Conservation (phyloP, 2,113 vertebrate species). For the Centropus unirufus region DNA sequence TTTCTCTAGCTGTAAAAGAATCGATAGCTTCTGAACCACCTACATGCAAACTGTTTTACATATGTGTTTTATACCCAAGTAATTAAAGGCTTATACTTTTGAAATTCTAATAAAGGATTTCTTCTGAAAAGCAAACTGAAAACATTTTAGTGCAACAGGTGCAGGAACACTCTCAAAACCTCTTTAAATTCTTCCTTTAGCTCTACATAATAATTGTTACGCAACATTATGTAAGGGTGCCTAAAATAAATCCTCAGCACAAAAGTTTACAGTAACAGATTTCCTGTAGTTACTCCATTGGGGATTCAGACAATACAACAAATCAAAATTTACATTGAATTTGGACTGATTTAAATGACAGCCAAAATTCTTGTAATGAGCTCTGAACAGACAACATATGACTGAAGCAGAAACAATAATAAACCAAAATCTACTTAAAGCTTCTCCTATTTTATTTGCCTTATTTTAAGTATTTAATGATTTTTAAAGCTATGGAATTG, state of each 20-base stretch:
- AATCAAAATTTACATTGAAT: not conserved
- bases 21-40: not conserved
- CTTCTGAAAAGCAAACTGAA: not conserved
- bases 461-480: not conserved
- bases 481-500: not conserved
- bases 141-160: not conserved
- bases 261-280: not conserved
- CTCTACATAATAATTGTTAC: not conserved
- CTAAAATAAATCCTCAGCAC: not conserved
- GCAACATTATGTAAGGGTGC: not conserved
- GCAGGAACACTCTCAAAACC: not conserved
- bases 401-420: not conserved
- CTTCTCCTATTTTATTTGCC: not conserved
- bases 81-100: not conserved
- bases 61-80: accelerated
- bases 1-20: not conserved
- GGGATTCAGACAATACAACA: not conserved
- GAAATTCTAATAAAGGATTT: not conserved
- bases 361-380: not conserved
- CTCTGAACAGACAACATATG: not conserved
- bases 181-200: not conserved
- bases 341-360: not conserved
- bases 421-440: not conserved
- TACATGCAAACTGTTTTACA: not conserved
- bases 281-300: not conserved